phyloP scores from a whole-genome alignment of 2,113 vertebrate genomes.

The Ranitomeya imitator region DNA sequence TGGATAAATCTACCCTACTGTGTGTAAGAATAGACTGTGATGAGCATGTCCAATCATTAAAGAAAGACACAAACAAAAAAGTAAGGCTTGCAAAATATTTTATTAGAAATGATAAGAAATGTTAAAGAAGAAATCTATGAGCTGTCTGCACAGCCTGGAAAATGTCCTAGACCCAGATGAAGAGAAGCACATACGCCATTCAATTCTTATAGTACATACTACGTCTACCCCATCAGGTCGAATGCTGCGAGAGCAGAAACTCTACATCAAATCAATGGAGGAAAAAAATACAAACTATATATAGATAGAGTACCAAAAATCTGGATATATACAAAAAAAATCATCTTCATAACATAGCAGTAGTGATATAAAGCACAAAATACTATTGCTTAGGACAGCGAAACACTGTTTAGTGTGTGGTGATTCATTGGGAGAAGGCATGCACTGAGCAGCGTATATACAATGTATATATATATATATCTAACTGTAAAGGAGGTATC shows the following conservation, averaged over 20 bases:
- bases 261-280: not conserved
- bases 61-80: not conserved
- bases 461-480: no score
- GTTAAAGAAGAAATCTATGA: conserved; percentile 33
- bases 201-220: not conserved
- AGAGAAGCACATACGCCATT: conserved; percentile 2
- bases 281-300: not conserved
- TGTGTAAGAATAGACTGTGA: not conserved
- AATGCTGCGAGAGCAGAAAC: conserved; percentile 8
- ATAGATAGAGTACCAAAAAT: conserved; percentile 7
- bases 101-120: conserved; percentile 55
- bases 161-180: not conserved
- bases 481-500: not conserved
- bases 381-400: conserved; percentile 8
- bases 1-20: no score
- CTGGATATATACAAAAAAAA: conserved; percentile 30
- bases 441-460: not conserved
- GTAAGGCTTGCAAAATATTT: conserved; percentile 54
- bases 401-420: not conserved
- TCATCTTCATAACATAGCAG: conserved; percentile 22
- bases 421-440: not conserved
- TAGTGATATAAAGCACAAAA: conserved; percentile 42
- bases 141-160: not conserved
- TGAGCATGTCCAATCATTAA: not conserved
- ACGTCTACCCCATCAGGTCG: not conserved